phyloP scores from a whole-genome alignment of 2,888 invertebrate species.

The Caenorhabditis sp. region DNA sequence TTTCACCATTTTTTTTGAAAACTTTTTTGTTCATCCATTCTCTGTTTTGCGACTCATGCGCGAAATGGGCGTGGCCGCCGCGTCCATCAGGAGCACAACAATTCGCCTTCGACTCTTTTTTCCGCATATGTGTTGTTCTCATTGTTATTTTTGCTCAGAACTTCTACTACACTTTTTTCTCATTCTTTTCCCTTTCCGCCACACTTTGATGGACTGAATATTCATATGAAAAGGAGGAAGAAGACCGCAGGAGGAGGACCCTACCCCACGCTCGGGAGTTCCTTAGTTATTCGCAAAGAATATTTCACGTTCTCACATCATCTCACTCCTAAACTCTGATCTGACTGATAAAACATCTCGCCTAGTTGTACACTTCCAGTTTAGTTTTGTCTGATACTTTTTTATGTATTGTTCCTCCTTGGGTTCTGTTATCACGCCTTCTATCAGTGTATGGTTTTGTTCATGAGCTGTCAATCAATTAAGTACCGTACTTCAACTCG shows the following conservation, averaged over 20 bases:
- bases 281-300: constrained; percentile 32
- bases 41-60: constrained; percentile 57
- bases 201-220: constrained; percentile 40
- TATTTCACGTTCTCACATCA: constrained; percentile 28
- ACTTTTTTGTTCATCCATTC: constrained; percentile 50
- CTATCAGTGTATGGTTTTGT: neutral
- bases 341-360: constrained; percentile 32
- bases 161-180: constrained; percentile 38
- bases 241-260: constrained; percentile 17
- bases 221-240: constrained; percentile 34
- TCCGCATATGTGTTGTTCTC: constrained; percentile 57
- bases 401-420: neutral
- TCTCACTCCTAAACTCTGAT: constrained; percentile 11
- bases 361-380: neutral
- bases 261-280: constrained; percentile 40
- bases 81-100: constrained; percentile 61
- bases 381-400: too few relatives aligned
- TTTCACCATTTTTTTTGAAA: constrained; percentile 43
- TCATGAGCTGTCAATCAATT: neutral
- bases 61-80: constrained; percentile 60
- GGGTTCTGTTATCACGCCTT: neutral
- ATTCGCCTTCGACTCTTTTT: constrained; percentile 50
- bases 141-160: constrained; percentile 56
- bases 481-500: neutral
- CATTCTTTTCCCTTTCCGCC: constrained; percentile 14